Percentiles rank a stretch among this genome's conserved stretches.
Conservation (phyloP, 2,113 vertebrate genomes). For the Aplodontia rufa region DNA sequence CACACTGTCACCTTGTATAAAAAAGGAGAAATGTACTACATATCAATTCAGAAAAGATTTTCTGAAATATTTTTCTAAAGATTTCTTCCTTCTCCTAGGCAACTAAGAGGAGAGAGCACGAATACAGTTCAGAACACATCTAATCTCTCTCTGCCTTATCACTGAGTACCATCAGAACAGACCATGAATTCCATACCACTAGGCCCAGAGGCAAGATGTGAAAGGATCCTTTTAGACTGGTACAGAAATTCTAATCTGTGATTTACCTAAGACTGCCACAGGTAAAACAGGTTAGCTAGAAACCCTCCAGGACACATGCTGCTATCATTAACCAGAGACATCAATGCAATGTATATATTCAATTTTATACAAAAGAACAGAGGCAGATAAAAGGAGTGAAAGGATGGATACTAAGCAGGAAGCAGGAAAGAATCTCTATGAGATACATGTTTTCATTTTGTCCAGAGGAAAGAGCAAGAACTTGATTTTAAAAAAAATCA, state of each 20-base stretch:
- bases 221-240: constrained; percentile 80
- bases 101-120: constrained; percentile 70
- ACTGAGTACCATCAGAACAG: constrained; percentile 72
- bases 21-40: constrained; percentile 81
- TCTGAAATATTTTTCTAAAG: constrained; percentile 80
- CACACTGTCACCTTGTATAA: constrained; percentile 83
- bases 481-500: constrained; percentile 39
- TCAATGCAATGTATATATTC: constrained; percentile 48
- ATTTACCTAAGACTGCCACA: constrained; percentile 80
- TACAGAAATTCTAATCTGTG: constrained; percentile 81
- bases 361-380: constrained; percentile 18
- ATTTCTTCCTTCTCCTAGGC: constrained; percentile 78
- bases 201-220: constrained; percentile 73
- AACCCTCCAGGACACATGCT: constrained; percentile 74
- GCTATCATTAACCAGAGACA: constrained; percentile 68
- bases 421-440: not conserved
- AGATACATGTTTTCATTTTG: not conserved
- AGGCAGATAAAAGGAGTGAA: not conserved
- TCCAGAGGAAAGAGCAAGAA: not conserved
- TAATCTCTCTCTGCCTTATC: constrained; percentile 85
- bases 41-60: constrained; percentile 79
- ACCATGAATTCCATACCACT: constrained; percentile 75
- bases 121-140: constrained; percentile 79
- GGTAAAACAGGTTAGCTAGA: constrained; percentile 71
- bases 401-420: not conserved